Conservation (phyloP, 2,113 vertebrate genomes). For the Syngnathus scovelli region DNA sequence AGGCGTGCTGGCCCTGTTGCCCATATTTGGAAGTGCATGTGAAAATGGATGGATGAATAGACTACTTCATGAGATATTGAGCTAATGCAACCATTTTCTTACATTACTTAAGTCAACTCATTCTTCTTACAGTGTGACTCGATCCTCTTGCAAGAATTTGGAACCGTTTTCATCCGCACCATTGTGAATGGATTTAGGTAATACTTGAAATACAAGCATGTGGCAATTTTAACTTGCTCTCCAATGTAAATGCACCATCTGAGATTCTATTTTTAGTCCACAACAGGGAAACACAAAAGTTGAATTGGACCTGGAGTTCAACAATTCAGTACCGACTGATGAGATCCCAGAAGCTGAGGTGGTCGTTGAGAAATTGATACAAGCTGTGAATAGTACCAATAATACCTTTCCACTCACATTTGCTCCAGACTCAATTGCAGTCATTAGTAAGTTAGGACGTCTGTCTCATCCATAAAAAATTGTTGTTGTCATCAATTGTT, state of each 20-base stretch:
- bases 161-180: background rate
- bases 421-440: background rate
- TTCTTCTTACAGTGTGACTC: background rate
- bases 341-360: background rate
- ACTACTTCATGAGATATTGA: background rate
- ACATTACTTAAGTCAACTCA: background rate
- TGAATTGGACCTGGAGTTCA: conserved; percentile 3
- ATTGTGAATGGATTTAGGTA: conserved; percentile 5
- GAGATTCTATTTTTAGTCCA: background rate
- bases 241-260: background rate
- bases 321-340: background rate
- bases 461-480: background rate
- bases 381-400: background rate
- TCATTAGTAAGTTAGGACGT: conserved; percentile 6
- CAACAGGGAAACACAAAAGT: background rate
- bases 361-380: background rate
- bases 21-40: background rate
- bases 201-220: background rate
- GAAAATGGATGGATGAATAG: background rate
- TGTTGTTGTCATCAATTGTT: background rate
- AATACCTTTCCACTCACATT: background rate
- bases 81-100: background rate
- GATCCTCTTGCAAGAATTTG: conserved; percentile 8
- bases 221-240: background rate
- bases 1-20: background rate